Base-by-base conservation (phyloP, 2,797 vertebrate species). In the Schizothorax lantsangensis region DNA sequence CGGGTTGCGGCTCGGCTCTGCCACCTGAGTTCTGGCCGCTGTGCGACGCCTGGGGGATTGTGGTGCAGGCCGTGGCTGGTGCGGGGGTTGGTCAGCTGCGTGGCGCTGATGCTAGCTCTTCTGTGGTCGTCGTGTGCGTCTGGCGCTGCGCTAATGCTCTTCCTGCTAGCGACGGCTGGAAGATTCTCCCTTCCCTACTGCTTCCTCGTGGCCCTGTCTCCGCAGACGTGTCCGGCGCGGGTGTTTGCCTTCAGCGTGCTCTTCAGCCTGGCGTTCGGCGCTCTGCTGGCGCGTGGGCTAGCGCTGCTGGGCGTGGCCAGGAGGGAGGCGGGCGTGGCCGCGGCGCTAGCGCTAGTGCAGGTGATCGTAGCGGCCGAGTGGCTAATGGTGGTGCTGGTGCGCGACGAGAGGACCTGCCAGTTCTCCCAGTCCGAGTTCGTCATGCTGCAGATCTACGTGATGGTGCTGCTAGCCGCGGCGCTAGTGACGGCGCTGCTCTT, bases 41-140 rank as follows among this genome's bases (percentile, higher is more conserved):
- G 26, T 99, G 98, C 81, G 95, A 97, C 88, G 91, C 87, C 0
- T 99, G 98, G 98, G 98, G 98, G 0, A 96, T 98, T 1, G 94
- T 97, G 2, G 79, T 98, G 78, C 97, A 98, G 91, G 93, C 96
- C 0, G 38, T 97, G 7, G 86, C 88, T 0, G 89, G 91, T 0
- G 94, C 97, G 83, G 98, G 98, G 98, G 9, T 97, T 99, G 59
- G 92, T 98, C 72, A 84, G 97, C 71, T 97, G 97, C 81, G 74
- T 95, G 0, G 17, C 92, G 54, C 96, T 97, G 3, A 91, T 96
- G 0, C 26, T 93, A 0, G 96, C 95, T 19, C 88, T 96, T 9
- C 5, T 95, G 86, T 93, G 94, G 93, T 83, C 90, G 71, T 90
- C 43, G 30, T 96, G 92, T 90, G 79, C 86, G 88, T 97, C 91